Conservation (phyloP, 2,888 invertebrate genomes). For the Harmothoe impar region DNA sequence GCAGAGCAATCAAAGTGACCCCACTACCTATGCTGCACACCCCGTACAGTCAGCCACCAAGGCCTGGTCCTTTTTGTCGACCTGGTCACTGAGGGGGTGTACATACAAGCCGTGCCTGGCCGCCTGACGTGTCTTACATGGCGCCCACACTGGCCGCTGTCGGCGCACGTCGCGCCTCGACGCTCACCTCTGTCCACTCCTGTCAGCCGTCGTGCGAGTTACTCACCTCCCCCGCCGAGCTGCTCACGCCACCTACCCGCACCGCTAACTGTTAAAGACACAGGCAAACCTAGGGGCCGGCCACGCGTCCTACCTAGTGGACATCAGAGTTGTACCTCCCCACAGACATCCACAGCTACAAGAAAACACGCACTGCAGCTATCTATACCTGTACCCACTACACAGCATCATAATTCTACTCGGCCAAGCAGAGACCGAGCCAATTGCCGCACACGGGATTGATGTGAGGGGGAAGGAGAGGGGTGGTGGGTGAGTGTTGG, state of each 20-base stretch:
- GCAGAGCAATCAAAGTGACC: too few relatives aligned
- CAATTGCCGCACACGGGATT: not conserved
- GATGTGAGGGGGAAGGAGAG: not conserved
- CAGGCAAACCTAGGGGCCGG: not conserved
- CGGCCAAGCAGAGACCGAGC: not conserved
- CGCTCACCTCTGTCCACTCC: not conserved
- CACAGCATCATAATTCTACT: not conserved
- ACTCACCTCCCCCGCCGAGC: not conserved
- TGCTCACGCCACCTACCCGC: not conserved
- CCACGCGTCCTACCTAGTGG: not conserved
- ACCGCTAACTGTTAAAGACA: conserved; percentile 20
- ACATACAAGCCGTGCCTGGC: not conserved
- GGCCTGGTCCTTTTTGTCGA: not conserved
- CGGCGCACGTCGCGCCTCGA: not conserved
- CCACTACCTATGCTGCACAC: too few relatives aligned
- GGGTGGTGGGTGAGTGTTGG: not conserved
- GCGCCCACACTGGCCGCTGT: not conserved
- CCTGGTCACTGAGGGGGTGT: not conserved
- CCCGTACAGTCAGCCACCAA: too few relatives aligned
- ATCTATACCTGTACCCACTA: not conserved
- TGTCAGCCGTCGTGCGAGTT: not conserved
- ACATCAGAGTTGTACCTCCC: not conserved
- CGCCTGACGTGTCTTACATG: not conserved
- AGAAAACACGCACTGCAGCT: not conserved
- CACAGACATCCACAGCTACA: not conserved